Base-by-base conservation (phyloP, 2,113 vertebrate species). In the Neogale vison region DNA sequence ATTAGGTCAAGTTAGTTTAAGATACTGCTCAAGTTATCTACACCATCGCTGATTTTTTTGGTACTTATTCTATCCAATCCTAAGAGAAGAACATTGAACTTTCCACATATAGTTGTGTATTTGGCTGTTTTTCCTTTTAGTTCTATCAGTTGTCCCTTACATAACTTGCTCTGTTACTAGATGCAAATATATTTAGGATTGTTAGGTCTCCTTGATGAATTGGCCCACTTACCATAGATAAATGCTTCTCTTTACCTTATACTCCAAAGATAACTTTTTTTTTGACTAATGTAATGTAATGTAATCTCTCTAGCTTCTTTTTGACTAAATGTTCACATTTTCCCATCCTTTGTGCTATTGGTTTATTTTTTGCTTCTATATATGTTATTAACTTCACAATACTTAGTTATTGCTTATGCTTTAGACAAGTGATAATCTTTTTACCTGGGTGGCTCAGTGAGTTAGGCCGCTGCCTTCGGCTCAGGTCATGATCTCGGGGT, bases 111-210 rank as follows among this genome's bases (percentile, higher is more conserved):
- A 42, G 13, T 74, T 94, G 39, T 88, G 36, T 18, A 80, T 88
- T 95, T 96, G 11, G 74, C 36, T 87, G 0, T 63, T 89, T 95
- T 97, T 86, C 47, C 55, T 93, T 94, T 90, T 67, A 61, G 90
- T 72, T 69, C 18, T 72, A 13, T 74, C 36, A 72, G 3, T 63
- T 90, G 26, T 61, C 26, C 52, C 47, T 83, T n/a, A 59, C 26
- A 11, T 96, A 94, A 93, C 90, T 95, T 87, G 52, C 10, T 67
- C n/a, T 42, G 4, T 39, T 90, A 74, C 24, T 92, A 81, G 34
- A 55, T 93, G 7, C 29, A 57, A 55, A 81, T 12, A 57, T 24
- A 65, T 77, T 85, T 85, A 89, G 52, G 52, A 59, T 42, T 84
- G 15, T 59, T 80, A 39, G 26, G 15, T 87, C 10, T 80, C 76